Base-by-base conservation (phyloP, 2,888 invertebrate genomes). In the Agrotis exclamationis region DNA sequence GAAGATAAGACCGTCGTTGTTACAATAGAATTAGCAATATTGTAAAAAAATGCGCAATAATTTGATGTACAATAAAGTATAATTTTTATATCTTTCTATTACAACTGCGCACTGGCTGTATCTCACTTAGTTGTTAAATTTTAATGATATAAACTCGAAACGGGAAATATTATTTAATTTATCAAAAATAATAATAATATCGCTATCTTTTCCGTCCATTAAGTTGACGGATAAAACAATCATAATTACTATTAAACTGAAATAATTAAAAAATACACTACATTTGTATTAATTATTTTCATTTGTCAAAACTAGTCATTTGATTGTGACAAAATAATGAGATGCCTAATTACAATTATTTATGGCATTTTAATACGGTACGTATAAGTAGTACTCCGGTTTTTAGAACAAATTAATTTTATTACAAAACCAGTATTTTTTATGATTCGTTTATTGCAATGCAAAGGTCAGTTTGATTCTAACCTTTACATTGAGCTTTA, bases 81-180 rank as follows among this genome's bases (percentile, higher is more conserved):
- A 9, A 39, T 39, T 39, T 39, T 39, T 39, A 39, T 39, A 11
- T 39, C 39, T 39, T 39, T 39, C 39, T 11, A 39, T 39, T 39
- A 56, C 6, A 33, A 33, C 56, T 33, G 7, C 45, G 3, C 20
- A 59, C 22, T 33, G 4, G 13, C 11, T 58, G 50, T 24, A 56
- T 50, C 7, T 24, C 50, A 75, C 22, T 60, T 16, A 20, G 7
- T 76, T 24, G 3, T 50, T n/a, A n/a, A 51, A 75, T 66, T 58
- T 57, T 57, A 58, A 51, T 24, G 47, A 53, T 20, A 39, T 47
- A 39, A 45, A 56, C 20, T 50, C 14, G 24, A 28, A 56, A 60
- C 78, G 78, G 74, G 45, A 74, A 77, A 66, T n/a, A 18, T n/a
- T 22, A 50, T 53, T n/a, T 13, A 6, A 47, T 28, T n/a, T 63